Evolutionary conservation across 2,797 vertebrate species (phyloP), one percentile per base, ranked within the genome.

Genomic region (Acanthurus tractus): DNA sequence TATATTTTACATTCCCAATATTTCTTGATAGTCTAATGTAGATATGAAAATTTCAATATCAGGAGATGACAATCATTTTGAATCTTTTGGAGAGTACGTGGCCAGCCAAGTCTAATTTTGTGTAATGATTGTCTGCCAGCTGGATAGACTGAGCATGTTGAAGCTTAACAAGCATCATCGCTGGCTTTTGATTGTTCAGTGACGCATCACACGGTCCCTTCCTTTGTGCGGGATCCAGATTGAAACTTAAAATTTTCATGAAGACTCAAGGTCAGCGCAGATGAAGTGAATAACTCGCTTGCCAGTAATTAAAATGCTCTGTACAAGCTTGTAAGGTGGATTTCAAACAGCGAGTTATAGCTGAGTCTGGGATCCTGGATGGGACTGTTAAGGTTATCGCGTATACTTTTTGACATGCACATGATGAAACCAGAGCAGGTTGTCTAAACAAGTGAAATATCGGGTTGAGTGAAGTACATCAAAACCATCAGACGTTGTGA

Each of bases 101-200:
- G 61, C 64, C 38, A 70, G 58, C 45, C 46, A 42, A 65, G 56
- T 74, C 44, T 58, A 70, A 74, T 81, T 86, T 75, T 81, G 69
- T 70, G 54, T 61, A 67, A 79, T 70, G 62, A 74, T 67, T 36
- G 49, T 79, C 53, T 85, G 55, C 76, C 74, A 76, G 74, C 55
- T 74, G 58, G 76, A 78, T 83, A 12, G 52, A 73, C 75, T 56
- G 76, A 80, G 67, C 68, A 82, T 82, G 70, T 68, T 74, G 44
- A 64, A 81, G 71, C 76, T 79, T 87, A 85, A 86, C 68, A 78
- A 82, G 59, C 71, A 59, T 78, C 57, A 69, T 64, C 63, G 52
- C 78, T 65, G 70, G 52, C 81, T 68, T 86, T 77, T 80, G 36
- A 76, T 70, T 72, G 69, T 77, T 81, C 53, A 45, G 34, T 56